phyloP scores from a whole-genome alignment of 2,888 invertebrate species.

The Sminthurinus aureus region DNA sequence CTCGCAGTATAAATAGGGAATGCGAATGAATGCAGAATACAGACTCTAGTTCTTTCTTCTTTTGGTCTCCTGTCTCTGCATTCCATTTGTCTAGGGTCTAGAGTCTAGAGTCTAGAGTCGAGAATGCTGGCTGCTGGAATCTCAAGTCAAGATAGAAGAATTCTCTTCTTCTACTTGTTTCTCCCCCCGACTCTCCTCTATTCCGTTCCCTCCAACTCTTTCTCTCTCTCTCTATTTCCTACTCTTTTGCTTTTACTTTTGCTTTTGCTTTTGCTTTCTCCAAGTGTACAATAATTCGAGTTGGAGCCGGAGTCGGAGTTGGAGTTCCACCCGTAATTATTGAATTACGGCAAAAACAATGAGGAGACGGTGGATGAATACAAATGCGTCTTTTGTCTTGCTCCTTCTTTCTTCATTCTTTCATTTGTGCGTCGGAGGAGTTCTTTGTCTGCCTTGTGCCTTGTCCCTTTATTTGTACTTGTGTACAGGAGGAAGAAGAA shows the following conservation, averaged over 20 bases:
- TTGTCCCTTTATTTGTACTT: not conserved
- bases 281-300: not conserved
- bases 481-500: not conserved
- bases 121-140: no score
- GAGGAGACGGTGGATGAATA: constrained; percentile 54
- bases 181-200: no score
- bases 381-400: constrained; percentile 49
- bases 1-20: no score
- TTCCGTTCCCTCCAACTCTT: not conserved
- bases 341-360: constrained; percentile 57
- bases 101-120: no score
- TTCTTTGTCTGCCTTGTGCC: not conserved
- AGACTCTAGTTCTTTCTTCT: no score
- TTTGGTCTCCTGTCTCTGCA: no score
- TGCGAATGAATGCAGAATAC: no score
- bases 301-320: no score
- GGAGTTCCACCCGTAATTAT: constrained; percentile 49
- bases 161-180: no score
- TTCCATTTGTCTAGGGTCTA: no score
- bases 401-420: not conserved
- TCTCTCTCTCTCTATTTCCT: not conserved
- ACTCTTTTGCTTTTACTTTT: not conserved
- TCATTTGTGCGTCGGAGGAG: not conserved
- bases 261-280: not conserved
- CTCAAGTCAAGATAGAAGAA: no score